Conservation (phyloP, 1,140 invertebrate species). For the Chlorops oryzae region DNA sequence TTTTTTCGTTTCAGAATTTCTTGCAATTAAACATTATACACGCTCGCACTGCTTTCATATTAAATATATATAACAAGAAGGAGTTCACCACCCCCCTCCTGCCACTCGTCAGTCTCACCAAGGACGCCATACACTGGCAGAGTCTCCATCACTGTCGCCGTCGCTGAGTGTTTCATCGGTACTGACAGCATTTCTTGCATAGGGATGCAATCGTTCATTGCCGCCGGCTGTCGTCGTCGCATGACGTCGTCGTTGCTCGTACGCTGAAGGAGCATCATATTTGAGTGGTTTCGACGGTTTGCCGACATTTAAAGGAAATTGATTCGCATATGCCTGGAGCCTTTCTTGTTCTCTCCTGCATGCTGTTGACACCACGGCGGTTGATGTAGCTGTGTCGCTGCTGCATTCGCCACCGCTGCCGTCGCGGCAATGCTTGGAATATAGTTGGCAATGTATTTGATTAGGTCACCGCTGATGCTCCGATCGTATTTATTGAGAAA, state of each 20-base stretch:
- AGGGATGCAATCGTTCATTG: slow-evolving; percentile 1
- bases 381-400: neutral
- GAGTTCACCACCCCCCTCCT: no score
- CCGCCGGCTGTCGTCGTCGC: neutral
- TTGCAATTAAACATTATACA: no score
- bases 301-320: no score
- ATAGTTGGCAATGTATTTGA: slow-evolving; percentile 20
- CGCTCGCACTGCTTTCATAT: no score
- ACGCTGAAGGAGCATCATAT: neutral
- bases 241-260: neutral
- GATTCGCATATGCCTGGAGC: no score
- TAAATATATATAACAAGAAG: neutral
- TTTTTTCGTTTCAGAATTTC: no score
- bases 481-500: slow-evolving; percentile 18
- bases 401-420: neutral
- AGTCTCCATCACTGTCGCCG: slow-evolving; percentile 5
- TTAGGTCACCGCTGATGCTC: slow-evolving; percentile 14
- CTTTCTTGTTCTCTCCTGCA: no score
- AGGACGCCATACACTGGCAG: slow-evolving; percentile 16
- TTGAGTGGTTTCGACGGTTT: slow-evolving; percentile 1
- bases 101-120: slow-evolving; percentile 11
- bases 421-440: slow-evolving; percentile 14
- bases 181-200: neutral
- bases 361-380: slow-evolving; percentile 1
- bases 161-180: neutral